phyloP scores from a whole-genome alignment of 2,888 invertebrate species.

The Anoplius nigerrimus region DNA sequence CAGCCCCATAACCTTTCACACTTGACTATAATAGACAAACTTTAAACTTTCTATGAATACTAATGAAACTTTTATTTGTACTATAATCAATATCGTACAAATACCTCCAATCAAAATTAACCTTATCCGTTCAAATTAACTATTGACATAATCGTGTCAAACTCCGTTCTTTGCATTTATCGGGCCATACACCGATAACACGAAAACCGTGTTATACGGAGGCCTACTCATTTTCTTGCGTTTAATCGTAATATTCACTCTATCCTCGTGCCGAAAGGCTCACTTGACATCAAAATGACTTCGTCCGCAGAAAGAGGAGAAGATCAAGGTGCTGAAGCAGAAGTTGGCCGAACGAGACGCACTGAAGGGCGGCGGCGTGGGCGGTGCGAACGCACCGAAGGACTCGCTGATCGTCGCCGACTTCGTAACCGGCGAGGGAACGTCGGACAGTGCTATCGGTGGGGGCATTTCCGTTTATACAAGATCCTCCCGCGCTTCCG shows the following conservation, averaged over 20 bases:
- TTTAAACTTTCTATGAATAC: neutral
- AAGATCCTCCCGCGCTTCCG: slow-evolving; percentile 88
- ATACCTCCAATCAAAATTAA: too few species aligned
- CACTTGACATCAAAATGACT: too few species aligned
- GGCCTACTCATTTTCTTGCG: too few species aligned
- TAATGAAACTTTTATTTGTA: neutral
- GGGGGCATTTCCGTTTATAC: slow-evolving; percentile 84
- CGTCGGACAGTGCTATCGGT: slow-evolving; percentile 87
- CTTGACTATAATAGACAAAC: neutral
- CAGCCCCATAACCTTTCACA: neutral
- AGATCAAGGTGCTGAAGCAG: slow-evolving; percentile 88
- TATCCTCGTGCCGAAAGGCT: too few species aligned
- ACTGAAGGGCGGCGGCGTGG: slow-evolving; percentile 75
- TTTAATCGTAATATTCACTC: too few species aligned
- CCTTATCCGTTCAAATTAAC: too few species aligned
- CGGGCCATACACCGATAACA: too few species aligned
- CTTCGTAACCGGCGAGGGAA: slow-evolving; percentile 85
- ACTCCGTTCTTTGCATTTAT: too few species aligned
- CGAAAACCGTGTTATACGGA: too few species aligned
- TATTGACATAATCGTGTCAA: too few species aligned
- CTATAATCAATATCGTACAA: too few species aligned
- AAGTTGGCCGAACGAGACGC: slow-evolving; percentile 87
- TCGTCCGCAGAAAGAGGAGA: slow-evolving; percentile 87
- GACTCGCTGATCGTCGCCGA: slow-evolving; percentile 84
- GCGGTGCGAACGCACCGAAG: slow-evolving; percentile 77